Conservation (phyloP, 2,113 vertebrate species). For the Mola mola region DNA sequence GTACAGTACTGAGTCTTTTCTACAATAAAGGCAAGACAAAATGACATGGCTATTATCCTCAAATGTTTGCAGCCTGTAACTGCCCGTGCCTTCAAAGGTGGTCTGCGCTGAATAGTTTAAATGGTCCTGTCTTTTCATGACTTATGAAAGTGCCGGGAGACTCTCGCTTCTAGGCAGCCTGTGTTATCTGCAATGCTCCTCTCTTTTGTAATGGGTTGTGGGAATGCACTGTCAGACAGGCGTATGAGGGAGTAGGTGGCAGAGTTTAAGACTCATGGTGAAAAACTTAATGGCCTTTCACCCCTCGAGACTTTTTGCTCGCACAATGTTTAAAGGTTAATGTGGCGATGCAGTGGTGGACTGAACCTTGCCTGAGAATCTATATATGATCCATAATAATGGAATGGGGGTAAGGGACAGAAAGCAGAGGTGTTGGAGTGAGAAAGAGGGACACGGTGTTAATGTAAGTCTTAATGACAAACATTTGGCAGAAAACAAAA, state of each 20-base stretch:
- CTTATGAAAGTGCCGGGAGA: background rate
- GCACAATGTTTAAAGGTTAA: constrained; percentile 68
- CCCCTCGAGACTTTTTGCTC: constrained; percentile 52
- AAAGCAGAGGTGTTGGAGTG: background rate
- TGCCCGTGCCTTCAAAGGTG: background rate
- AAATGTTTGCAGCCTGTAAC: constrained; percentile 7
- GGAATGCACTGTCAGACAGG: constrained; percentile 3
- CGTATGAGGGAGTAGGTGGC: constrained; percentile 15
- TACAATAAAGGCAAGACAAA: background rate
- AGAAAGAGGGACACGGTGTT: constrained; percentile 12
- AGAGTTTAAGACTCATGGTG: constrained; percentile 36
- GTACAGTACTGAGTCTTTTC: background rate
- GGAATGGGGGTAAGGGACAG: constrained; percentile 39
- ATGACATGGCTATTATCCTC: background rate
- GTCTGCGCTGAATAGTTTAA: constrained; percentile 22
- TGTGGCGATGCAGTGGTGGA: constrained; percentile 29
- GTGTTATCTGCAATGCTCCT: constrained; percentile 26
- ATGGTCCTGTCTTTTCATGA: constrained; percentile 16
- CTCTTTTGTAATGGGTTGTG: constrained; percentile 45
- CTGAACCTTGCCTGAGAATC: constrained; percentile 38
- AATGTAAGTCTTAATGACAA: constrained; percentile 44
- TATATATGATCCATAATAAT: constrained; percentile 48
- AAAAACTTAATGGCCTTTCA: constrained; percentile 51
- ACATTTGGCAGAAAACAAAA: constrained; percentile 35
- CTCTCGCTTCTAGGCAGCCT: background rate